Conservation (phyloP, 2,113 vertebrate species). For the Hydrolagus affinis region DNA sequence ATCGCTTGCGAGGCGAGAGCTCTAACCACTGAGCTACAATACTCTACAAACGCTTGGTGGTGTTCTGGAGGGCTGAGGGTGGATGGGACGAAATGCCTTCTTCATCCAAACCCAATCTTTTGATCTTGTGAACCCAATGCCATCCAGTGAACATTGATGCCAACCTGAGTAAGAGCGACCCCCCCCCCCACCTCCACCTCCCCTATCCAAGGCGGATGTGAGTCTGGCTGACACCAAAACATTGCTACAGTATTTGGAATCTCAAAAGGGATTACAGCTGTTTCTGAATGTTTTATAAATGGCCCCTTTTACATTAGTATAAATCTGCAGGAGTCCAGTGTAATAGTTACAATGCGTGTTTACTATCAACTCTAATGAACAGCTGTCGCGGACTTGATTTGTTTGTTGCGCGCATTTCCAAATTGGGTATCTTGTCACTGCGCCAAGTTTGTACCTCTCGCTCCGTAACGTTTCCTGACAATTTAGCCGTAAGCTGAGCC, state of each 20-base stretch:
- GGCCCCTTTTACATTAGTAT: neutral
- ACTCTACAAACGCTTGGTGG: too few species aligned
- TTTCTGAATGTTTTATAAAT: neutral
- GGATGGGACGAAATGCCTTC: too few species aligned
- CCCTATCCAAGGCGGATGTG: too few species aligned
- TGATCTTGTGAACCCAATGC: too few species aligned
- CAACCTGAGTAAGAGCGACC: too few species aligned
- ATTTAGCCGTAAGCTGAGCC: neutral
- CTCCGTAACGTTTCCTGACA: neutral
- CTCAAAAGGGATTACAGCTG: neutral
- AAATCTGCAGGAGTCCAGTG: neutral
- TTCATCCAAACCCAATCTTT: too few species aligned
- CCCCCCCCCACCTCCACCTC: too few species aligned
- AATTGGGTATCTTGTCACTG: neutral
- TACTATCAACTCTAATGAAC: slow-evolving; percentile 27
- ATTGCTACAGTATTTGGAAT: neutral
- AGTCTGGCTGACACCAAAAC: neutral
- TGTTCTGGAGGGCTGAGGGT: too few species aligned
- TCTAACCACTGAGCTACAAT: too few species aligned
- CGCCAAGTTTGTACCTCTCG: neutral
- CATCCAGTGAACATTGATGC: too few species aligned
- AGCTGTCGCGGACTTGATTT: slow-evolving; percentile 30
- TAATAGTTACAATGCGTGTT: neutral
- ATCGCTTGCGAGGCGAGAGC: too few species aligned
- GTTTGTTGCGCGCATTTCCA: slow-evolving; percentile 22